Conservation (phyloP, 2,113 vertebrate genomes). For the Rhegmatorhina hoffmannsi region DNA sequence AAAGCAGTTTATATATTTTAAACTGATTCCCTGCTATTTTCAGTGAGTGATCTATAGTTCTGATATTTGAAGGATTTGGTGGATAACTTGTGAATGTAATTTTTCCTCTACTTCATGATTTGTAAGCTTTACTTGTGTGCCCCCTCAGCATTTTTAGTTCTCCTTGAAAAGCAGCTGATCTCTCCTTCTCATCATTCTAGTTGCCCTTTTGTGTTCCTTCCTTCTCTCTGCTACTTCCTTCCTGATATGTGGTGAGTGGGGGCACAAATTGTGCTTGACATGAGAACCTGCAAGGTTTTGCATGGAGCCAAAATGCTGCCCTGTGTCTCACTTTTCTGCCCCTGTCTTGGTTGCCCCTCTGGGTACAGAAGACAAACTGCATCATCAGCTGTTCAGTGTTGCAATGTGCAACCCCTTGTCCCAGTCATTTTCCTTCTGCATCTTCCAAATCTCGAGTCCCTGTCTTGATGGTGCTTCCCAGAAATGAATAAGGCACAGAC, state of each 20-base stretch:
- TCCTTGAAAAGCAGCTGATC: not conserved
- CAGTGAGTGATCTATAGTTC: not conserved
- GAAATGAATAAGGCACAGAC: not conserved
- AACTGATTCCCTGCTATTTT: not conserved
- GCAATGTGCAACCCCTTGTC: not conserved
- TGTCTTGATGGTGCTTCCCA: rapidly evolving
- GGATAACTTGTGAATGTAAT: not conserved
- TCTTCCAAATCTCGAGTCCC: not conserved
- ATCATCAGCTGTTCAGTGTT: not conserved
- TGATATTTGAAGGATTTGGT: not conserved
- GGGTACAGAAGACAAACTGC: not conserved
- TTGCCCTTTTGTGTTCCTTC: not conserved
- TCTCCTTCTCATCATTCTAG: not conserved
- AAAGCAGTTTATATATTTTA: not conserved
- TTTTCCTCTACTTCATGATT: not conserved
- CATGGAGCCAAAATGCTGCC: rapidly evolving
- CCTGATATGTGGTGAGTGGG: not conserved
- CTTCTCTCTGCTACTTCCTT: not conserved
- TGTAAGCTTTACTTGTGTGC: not conserved
- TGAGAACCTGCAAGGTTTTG: not conserved
- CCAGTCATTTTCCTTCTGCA: not conserved
- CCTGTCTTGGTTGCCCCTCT: no score
- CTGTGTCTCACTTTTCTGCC: not conserved
- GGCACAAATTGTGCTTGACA: not conserved
- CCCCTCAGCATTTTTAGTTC: not conserved